phyloP scores from a whole-genome alignment of 2,113 vertebrate genomes.

The Murina feae region DNA sequence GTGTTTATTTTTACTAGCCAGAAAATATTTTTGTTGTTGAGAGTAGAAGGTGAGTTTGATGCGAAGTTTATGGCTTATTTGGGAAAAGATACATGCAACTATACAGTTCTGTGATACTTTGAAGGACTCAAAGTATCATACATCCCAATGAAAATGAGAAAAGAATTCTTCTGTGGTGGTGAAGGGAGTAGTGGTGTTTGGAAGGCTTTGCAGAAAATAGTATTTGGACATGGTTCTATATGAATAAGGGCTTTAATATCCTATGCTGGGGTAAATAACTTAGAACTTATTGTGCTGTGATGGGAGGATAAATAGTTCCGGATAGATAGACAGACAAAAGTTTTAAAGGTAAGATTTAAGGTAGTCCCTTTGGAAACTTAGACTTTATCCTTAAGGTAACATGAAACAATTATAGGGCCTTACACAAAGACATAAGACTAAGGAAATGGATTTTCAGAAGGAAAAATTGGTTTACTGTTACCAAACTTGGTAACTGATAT shows the following conservation, averaged over 20 bases:
- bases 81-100: neutral
- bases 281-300: neutral
- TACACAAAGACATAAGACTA: neutral
- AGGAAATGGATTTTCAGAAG: neutral
- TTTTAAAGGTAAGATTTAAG: neutral
- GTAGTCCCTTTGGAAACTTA: neutral
- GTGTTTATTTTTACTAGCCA: neutral
- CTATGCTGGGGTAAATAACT: neutral
- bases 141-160: neutral
- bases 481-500: neutral
- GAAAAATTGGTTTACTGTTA: neutral
- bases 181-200: neutral
- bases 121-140: neutral
- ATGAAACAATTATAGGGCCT: neutral
- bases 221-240: neutral
- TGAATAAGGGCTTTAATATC: neutral
- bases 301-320: neutral
- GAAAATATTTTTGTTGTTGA: neutral
- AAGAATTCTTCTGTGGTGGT: neutral
- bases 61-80: neutral
- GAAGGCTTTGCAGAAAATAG: neutral
- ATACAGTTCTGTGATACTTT: neutral
- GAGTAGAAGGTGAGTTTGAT: neutral
- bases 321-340: no score
- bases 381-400: neutral